Conservation (phyloP, 2,888 invertebrate species). For the Metacarcinus magister region DNA sequence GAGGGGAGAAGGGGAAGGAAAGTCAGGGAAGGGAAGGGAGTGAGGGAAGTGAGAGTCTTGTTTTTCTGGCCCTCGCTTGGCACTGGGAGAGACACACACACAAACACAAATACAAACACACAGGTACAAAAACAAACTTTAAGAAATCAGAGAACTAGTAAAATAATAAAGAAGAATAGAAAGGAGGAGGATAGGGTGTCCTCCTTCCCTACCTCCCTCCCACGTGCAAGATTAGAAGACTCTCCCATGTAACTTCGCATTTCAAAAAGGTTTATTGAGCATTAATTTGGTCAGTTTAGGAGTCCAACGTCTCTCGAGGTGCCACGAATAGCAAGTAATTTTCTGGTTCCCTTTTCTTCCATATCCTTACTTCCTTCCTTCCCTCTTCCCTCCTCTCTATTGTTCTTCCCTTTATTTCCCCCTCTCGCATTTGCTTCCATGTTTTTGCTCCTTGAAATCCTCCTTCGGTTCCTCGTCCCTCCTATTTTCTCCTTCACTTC, state of each 20-base stretch:
- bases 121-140: background rate
- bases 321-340: background rate
- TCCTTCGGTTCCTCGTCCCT: background rate
- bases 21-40: background rate
- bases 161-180: background rate
- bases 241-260: background rate
- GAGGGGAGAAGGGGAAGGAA: background rate
- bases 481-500: background rate
- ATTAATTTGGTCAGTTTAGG: slow-evolving; percentile 28
- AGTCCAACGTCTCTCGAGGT: background rate
- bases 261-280: slow-evolving; percentile 7
- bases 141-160: background rate
- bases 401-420: background rate
- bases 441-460: slow-evolving; percentile 1
- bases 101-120: background rate
- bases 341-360: background rate
- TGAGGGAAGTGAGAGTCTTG: background rate
- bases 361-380: slow-evolving; percentile 11
- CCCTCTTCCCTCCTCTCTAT: background rate
- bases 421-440: background rate
- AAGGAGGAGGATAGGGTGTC: background rate
- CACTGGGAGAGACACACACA: background rate
- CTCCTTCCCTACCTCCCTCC: background rate
- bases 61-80: background rate
- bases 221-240: background rate